Conservation (phyloP, 1,140 invertebrate genomes). For the Antheraea mylitta region DNA sequence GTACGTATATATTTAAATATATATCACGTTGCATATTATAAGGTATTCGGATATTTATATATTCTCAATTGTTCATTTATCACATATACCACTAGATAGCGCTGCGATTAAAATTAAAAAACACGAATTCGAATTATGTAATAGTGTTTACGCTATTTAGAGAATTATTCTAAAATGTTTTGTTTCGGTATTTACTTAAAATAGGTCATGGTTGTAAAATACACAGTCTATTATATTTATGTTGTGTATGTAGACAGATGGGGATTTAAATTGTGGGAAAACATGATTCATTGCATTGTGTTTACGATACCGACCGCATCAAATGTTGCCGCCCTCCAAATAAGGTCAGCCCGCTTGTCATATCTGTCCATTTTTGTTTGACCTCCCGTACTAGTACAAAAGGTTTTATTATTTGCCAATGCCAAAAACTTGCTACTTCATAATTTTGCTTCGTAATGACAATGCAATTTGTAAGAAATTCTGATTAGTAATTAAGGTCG, state of each 20-base stretch:
- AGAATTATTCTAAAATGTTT: not conserved
- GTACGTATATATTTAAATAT: too few species aligned
- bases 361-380: slow-evolving; percentile 26
- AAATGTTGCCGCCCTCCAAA: slow-evolving; percentile 43
- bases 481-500: not conserved
- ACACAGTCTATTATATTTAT: not conserved
- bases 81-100: too few species aligned
- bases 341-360: slow-evolving; percentile 55
- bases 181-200: not conserved
- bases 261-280: slow-evolving; percentile 32
- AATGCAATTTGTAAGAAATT: too few species aligned
- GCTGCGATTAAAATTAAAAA: too few species aligned
- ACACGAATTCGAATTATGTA: not conserved
- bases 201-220: not conserved
- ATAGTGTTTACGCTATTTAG: not conserved
- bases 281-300: slow-evolving; percentile 44
- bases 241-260: not conserved
- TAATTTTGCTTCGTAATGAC: too few species aligned
- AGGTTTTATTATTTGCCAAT: not conserved
- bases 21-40: too few species aligned
- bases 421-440: not conserved
- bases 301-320: slow-evolving; percentile 45
- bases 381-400: not conserved
- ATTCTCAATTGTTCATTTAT: too few species aligned
- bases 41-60: too few species aligned